Base-by-base conservation (phyloP, 2,113 vertebrate species). In the Pachypanchax playfairii region DNA sequence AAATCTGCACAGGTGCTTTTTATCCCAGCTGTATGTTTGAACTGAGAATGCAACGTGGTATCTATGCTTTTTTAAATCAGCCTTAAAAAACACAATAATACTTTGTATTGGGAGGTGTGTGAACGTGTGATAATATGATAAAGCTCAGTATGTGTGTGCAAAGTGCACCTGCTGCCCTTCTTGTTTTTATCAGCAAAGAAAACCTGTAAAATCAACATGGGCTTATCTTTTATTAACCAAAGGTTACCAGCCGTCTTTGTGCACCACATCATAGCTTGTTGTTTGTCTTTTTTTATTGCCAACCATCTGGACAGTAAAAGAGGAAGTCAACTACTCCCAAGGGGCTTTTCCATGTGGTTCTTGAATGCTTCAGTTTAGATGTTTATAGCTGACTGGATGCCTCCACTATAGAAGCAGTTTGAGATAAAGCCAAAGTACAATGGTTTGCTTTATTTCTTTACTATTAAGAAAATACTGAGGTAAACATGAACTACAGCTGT, bases 131-230 rank as follows among this genome's bases (percentile, higher is more conserved):
- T 25, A 65, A 62, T 50, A 54, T 61, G 51, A 63, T 44, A 15
- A 48, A 38, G 57, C 14, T 6, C 43, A 36, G 35, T 58, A 25
- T 38, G 22, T 71, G 55, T 79, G 63, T 80, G 18, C 50, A 28
- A 53, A 41, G 72, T 69, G 66, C 87, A 90, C 85, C 87, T 91
- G 89, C 76, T 73, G 46, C 11, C 48, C 73, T 81, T 61, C 56
- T 79, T 29, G 53, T 50, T 58, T 65, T 75, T 88, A 87, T 89
- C 82, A 83, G 79, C 15, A 9, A 8, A 39, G 21, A 20, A 38
- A 54, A 43, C 65, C 58, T 70, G 79, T 77, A 76, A 85, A 84
- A 74, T 61, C 24, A 46, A 57, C 75, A 66, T 65, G 53, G 36
- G 33, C 70, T 78, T 82, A 71, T 87, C 78, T 79, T 75, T 68